Base-by-base conservation (phyloP, 2,797 vertebrate genomes). In the Labeo calbasu region DNA sequence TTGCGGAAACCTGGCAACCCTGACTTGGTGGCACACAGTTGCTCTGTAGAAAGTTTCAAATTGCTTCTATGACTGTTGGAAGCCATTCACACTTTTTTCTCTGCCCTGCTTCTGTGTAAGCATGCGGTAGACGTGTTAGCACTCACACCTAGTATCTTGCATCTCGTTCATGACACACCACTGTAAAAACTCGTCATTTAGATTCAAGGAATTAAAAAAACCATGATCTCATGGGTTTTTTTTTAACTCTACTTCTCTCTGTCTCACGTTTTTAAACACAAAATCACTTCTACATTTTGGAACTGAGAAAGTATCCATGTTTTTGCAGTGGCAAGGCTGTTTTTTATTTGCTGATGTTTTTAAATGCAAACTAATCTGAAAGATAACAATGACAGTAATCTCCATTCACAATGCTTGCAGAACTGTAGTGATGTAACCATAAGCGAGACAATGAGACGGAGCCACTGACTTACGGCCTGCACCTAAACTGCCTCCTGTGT, bases 401-500 rank as follows among this genome's bases (percentile, higher is more conserved):
- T 61, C 40, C 69, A 75, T 53, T 50, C 4, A 51, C 50, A 50
- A 55, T 5, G 36, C 65, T 76, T 73, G 81, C 73, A n/a, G 57
- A 55, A 61, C 70, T 51, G 46, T 61, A 51, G 79, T 88, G 89
- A 90, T 90, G 83, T 88, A 90, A 87, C 76, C 5, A 65, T 46
- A 48, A 76, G 53, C 32, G 83, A 85, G 83, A 88, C 81, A 85
- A 87, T 85, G 81, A 84, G 71, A 86, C 65, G 46, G 75, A 86
- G 83, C 83, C 53, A n/a, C 70, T 86, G 75, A 86, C 85, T 80
- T 83, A 85, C 86, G 69, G 86, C 80, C 86, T 87, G 84, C 85
- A 84, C 83, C 86, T 84, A 84, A 86, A 90, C 87, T 81, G 86
- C 87, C 83, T 90, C 89, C 87, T 87, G 83, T 79, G 85, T 84